These are phyloP conservation scores for Branchipolynoe longqiensis DNA, from an alignment of 2,888 invertebrate genomes.

Conservation along the genomic window DNA sequence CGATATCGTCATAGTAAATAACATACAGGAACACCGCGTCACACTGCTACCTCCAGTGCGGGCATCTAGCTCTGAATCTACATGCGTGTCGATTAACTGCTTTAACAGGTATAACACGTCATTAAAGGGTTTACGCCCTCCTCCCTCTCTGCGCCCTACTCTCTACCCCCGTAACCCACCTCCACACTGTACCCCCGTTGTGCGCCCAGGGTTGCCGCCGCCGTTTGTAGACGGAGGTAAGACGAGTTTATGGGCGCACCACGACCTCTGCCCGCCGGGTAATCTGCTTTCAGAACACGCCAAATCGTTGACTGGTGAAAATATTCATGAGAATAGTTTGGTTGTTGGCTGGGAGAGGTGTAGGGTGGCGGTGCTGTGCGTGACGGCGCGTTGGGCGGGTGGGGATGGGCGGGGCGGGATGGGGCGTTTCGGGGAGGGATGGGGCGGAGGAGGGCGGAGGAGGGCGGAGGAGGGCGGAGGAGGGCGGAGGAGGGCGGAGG, in stretches of 20 bases:
- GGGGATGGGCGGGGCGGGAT: not conserved
- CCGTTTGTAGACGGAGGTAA: not conserved
- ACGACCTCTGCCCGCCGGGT: slow-evolving; percentile 19
- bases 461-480: no score
- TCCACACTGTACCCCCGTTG: no score
- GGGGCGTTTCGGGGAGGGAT: not conserved
- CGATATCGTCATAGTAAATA: no score
- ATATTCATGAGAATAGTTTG: slow-evolving; percentile 51
- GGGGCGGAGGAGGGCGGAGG: no score
- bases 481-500: no score
- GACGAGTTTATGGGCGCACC: slow-evolving; percentile 43
- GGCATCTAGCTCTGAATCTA: no score
- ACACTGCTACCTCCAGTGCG: no score
- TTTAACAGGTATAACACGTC: no score
- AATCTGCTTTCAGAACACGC: slow-evolving; percentile 37
- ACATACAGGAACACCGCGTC: no score
- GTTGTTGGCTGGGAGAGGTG: slow-evolving; percentile 11
- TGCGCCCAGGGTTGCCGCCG: not conserved
- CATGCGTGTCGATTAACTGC: no score
- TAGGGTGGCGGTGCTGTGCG: slow-evolving; percentile 1
- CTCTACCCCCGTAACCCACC: not conserved
- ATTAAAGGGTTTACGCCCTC: not conserved
- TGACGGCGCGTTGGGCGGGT: no score
- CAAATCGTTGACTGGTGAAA: slow-evolving; percentile 51
- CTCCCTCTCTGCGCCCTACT: not conserved